Base-by-base conservation (phyloP, 2,113 vertebrate species). In the Willisornis vidua region DNA sequence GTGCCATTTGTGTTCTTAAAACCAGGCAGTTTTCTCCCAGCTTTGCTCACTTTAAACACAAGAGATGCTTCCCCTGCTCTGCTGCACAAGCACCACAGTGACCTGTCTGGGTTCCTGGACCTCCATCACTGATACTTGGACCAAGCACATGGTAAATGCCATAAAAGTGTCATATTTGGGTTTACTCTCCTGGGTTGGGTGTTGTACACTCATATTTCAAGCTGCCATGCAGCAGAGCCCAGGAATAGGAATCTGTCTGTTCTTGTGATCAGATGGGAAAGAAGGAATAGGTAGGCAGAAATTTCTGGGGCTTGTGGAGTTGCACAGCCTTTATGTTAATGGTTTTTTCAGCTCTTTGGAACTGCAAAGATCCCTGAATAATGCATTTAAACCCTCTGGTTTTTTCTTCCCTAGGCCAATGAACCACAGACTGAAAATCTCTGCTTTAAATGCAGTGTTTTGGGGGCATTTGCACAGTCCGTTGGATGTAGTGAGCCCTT, bases 211-310 rank as follows among this genome's bases (percentile, higher is more conserved):
- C 14, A 15, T 76, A 89, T 70, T 71, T 37, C 43, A 77, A 39
- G 31, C 46, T 58, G 63, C 39, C 1, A 0, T 37, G 25, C 63
- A 51, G 17, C 1, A n/a, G 13, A 41, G 35, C 23, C 39, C 20
- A 59, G 45, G 62, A 63, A 58, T 17, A 70, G 73, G 55, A 81
- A 31, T 57, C 3, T 2, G 39, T 57, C 58, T 76, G 14, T 45
- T 90, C 12, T 51, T 76, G 26, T 29, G 33, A 65, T 67, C 35
- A 57, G 35, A 55, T 65, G 9, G 35, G 39, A 54, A 65, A 65
- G 63, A 31, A 77, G 33, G 33, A 77, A 49, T 18, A 73, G 67
- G 16, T 46, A 57, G 57, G 26, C 20, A 72, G 58, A 79, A 83
- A 51, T 68, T 75, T 35, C 45, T 89, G 63, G 26, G 20, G n/a